A percentile compares a stretch with the other conserved stretches of the same genome.
These are phyloP conservation scores for Halocaridina rubra DNA, from an alignment of 2,888 invertebrate genomes.

Conservation along the genomic window DNA sequence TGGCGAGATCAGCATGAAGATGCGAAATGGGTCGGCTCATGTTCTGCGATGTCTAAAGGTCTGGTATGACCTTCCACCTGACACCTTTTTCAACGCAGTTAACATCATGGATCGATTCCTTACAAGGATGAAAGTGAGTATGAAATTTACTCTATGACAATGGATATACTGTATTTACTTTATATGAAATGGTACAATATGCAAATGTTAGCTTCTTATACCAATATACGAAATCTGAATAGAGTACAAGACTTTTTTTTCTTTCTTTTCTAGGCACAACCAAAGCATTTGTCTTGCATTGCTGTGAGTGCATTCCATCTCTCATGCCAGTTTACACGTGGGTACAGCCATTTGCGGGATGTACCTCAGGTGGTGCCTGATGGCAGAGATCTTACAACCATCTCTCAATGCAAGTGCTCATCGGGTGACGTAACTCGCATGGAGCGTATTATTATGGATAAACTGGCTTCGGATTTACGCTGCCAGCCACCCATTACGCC, in stretches of 20 bases:
- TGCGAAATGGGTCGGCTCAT: conserved; percentile 84
- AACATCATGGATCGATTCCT: conserved; percentile 85
- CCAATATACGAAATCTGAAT: too few relatives aligned
- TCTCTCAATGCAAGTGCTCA: conserved; percentile 67
- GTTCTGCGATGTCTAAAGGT: conserved; percentile 84
- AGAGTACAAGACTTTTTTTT: too few relatives aligned
- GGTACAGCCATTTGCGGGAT: conserved; percentile 67
- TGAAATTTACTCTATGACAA: not conserved
- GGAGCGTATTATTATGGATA: conserved; percentile 83
- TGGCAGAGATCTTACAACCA: conserved; percentile 55
- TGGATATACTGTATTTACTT: too few relatives aligned
- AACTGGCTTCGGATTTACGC: conserved; percentile 75
- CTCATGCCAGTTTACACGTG: conserved; percentile 80
- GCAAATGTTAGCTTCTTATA: too few relatives aligned
- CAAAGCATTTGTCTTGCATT: conserved; percentile 89
- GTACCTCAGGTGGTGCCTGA: conserved; percentile 48
- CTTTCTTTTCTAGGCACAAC: conserved; percentile 74
- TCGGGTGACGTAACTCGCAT: conserved; percentile 86
- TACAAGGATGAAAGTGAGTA: conserved; percentile 81
- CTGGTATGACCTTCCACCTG: conserved; percentile 85
- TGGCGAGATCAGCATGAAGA: conserved; percentile 80
- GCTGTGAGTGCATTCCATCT: conserved; percentile 88
- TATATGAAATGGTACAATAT: too few relatives aligned
- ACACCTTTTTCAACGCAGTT: conserved; percentile 82
- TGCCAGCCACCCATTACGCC: conserved; percentile 72